phyloP scores from a whole-genome alignment of 2,113 vertebrate genomes.

The Mus musculus region DNA sequence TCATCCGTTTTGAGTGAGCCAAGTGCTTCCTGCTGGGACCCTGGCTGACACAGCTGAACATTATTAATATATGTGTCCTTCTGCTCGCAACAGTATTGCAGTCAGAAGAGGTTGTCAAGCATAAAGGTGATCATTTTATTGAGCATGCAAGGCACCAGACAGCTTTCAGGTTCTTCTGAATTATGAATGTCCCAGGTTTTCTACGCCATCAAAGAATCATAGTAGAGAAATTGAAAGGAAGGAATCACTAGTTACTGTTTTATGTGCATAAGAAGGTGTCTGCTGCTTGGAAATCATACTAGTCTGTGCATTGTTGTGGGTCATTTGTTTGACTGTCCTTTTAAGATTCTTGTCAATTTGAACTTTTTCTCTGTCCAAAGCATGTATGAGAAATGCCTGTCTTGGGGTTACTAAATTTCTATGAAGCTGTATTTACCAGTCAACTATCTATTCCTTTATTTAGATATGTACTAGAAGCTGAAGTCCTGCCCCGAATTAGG shows the following conservation, averaged over 20 bases:
- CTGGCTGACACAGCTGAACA: neutral
- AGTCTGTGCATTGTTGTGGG: neutral
- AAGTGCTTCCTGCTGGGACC: constrained; percentile 8
- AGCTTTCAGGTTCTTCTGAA: constrained; percentile 57
- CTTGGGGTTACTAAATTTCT: constrained; percentile 22
- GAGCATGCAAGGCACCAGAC: neutral
- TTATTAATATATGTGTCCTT: constrained; percentile 47
- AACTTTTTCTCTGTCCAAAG: neutral
- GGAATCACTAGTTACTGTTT: constrained; percentile 21
- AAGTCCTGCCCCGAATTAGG: neutral
- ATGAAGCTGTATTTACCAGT: neutral
- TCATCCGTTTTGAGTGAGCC: neutral
- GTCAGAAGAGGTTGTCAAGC: neutral
- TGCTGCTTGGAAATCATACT: constrained; percentile 21
- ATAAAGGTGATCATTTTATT: constrained; percentile 53
- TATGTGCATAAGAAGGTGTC: neutral
- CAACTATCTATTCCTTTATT: constrained; percentile 5
- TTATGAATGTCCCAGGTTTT: constrained; percentile 15
- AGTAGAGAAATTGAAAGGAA: neutral
- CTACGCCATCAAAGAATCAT: neutral
- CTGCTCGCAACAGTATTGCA: neutral
- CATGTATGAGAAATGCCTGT: neutral
- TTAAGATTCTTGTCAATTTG: neutral
- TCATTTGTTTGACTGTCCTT: neutral
- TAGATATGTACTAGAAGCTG: constrained; percentile 22